phyloP scores from a whole-genome alignment of 1,140 invertebrate genomes.

The Leguminivora glycinivorella region DNA sequence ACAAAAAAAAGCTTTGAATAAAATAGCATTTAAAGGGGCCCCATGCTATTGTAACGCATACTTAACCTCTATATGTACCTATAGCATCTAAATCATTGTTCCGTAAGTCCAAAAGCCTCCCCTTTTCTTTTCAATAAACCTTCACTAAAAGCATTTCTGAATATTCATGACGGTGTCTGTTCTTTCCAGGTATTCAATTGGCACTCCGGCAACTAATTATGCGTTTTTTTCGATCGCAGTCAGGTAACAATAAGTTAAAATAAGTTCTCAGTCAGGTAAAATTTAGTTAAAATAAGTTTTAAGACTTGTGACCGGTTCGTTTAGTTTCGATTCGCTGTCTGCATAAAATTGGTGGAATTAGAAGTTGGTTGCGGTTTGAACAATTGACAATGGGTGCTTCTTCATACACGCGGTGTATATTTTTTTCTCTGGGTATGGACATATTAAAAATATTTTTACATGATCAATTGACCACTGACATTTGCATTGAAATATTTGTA shows the following conservation, averaged over 20 bases:
- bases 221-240: constrained; percentile 38
- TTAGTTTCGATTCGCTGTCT: constrained; percentile 18
- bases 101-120: constrained; percentile 12
- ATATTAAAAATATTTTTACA: too few species aligned
- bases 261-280: constrained; percentile 39
- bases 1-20: constrained; percentile 5
- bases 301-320: constrained; percentile 1
- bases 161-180: constrained; percentile 73
- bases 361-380: not conserved
- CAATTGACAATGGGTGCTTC: too few species aligned
- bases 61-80: not conserved
- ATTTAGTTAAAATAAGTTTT: constrained; percentile 43
- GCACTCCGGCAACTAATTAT: constrained; percentile 44
- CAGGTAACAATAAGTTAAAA: constrained; percentile 48
- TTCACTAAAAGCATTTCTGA: constrained; percentile 67
- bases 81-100: constrained; percentile 4
- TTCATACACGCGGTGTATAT: too few species aligned
- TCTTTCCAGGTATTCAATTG: constrained; percentile 70
- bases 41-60: constrained; percentile 43
- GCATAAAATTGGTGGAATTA: not conserved
- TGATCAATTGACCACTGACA: too few species aligned
- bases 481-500: too few species aligned
- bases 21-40: not conserved
- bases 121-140: constrained; percentile 70
- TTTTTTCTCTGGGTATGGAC: too few species aligned